Percentiles rank a stretch among this genome's conserved stretches.
Conservation (phyloP, 2,113 vertebrate genomes). For the Poeciliopsis turrubarensis region DNA sequence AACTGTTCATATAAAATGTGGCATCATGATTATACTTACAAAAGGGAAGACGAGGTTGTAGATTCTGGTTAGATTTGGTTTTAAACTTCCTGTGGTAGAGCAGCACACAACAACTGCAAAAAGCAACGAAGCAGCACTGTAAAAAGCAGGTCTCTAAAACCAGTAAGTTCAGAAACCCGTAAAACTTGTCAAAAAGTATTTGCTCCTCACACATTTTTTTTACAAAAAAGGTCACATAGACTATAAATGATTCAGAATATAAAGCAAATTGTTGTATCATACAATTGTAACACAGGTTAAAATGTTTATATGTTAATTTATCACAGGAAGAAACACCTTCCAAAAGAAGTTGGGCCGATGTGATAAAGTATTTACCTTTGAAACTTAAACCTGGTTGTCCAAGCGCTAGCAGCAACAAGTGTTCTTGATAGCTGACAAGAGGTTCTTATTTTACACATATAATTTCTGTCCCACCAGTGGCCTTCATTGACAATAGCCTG, state of each 20-base stretch:
- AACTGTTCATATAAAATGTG: background rate
- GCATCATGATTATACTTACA: background rate
- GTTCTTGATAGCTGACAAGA: background rate
- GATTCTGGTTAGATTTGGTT: slow-evolving; percentile 25
- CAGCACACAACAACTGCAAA: background rate
- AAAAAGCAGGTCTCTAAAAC: slow-evolving; percentile 3
- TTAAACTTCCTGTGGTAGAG: slow-evolving; percentile 4
- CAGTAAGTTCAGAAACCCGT: slow-evolving; percentile 5
- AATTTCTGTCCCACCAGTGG: background rate
- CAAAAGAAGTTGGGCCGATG: background rate
- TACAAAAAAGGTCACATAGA: too few species aligned
- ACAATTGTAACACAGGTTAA: background rate
- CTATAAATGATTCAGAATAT: background rate
- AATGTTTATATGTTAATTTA: background rate
- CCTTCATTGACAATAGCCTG: background rate
- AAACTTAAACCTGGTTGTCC: background rate
- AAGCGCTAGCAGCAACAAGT: too few species aligned
- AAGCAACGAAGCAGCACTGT: background rate
- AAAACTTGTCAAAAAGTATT: background rate
- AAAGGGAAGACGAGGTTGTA: background rate
- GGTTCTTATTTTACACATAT: background rate
- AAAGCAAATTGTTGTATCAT: background rate
- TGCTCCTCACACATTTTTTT: too few species aligned
- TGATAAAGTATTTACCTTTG: too few species aligned
- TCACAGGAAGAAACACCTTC: background rate